These are phyloP conservation scores for Eupithecia vulgata DNA, from an alignment of 2,888 invertebrate genomes.

Conservation along the genomic window DNA sequence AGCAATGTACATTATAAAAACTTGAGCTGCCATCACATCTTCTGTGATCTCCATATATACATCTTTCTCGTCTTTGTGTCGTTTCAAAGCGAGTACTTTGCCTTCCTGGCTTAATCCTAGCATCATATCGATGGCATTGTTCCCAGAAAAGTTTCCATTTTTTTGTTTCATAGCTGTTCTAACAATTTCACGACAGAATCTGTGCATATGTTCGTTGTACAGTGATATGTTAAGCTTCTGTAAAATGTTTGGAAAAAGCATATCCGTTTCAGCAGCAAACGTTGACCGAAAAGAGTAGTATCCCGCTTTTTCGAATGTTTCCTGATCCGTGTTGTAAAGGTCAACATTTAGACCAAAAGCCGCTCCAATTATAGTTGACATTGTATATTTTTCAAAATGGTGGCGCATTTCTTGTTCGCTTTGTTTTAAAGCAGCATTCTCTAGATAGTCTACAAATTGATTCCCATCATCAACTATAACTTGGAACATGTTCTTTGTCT, in stretches of 20 bases:
- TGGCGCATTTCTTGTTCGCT: conserved; percentile 46
- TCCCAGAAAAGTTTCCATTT: conserved; percentile 28
- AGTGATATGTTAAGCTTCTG: conserved; percentile 47
- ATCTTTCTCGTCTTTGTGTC: conserved; percentile 31
- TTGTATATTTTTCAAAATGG: conserved; percentile 49
- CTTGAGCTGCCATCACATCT: conserved; percentile 63
- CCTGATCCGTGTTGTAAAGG: conserved; percentile 43
- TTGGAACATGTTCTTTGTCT: conserved; percentile 54
- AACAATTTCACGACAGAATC: conserved; percentile 49
- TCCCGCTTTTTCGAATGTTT: conserved; percentile 45
- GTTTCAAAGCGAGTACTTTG: conserved; percentile 22
- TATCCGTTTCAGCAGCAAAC: conserved; percentile 48
- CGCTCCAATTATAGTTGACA: conserved; percentile 47
- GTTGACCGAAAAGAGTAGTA: conserved; percentile 43
- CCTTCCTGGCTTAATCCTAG: conserved; percentile 42
- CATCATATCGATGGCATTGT: conserved; percentile 50
- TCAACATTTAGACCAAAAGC: conserved; percentile 50
- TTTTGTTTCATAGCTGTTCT: conserved; percentile 38
- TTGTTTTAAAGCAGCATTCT: conserved; percentile 36
- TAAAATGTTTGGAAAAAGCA: conserved; percentile 50
- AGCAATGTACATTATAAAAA: conserved; percentile 69
- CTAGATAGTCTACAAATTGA: conserved; percentile 53
- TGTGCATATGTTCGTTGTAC: conserved; percentile 42
- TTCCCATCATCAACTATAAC: conserved; percentile 50
- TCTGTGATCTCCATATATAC: conserved; percentile 53